These are phyloP conservation scores for Podarcis raffonei DNA, from an alignment of 2,113 vertebrate genomes.

Conservation along the genomic window DNA sequence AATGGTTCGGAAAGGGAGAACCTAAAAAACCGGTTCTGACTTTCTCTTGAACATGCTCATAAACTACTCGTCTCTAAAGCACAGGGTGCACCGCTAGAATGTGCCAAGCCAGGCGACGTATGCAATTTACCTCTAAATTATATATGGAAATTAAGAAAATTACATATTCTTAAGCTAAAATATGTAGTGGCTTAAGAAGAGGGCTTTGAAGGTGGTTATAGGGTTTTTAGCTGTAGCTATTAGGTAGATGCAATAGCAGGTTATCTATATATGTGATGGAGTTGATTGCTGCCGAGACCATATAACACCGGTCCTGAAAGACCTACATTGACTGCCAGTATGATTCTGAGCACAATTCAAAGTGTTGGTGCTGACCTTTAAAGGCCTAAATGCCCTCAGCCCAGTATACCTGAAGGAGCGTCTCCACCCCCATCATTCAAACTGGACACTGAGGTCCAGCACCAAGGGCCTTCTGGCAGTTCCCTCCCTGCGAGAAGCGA, in stretches of 20 bases:
- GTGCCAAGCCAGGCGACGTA: background rate
- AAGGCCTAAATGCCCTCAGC: too few relatives aligned
- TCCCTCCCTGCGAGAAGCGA: too few relatives aligned
- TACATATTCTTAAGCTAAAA: background rate
- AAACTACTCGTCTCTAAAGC: slow-evolving; percentile 49
- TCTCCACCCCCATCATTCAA: too few relatives aligned
- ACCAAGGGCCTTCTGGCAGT: too few relatives aligned
- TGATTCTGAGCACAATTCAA: too few relatives aligned
- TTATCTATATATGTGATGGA: background rate
- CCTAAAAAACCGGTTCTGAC: slow-evolving; percentile 58
- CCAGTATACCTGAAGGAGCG: too few relatives aligned
- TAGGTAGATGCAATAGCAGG: background rate
- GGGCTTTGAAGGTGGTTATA: background rate
- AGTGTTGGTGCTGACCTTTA: too few relatives aligned
- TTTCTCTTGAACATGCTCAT: slow-evolving; percentile 40
- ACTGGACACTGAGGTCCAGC: too few relatives aligned
- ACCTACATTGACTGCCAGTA: too few relatives aligned
- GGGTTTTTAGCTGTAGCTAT: background rate
- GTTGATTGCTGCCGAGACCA: background rate
- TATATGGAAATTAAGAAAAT: too few relatives aligned
- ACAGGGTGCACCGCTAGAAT: slow-evolving; percentile 41
- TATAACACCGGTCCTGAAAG: too few relatives aligned
- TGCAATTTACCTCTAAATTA: too few relatives aligned
- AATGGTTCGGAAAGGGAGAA: slow-evolving; percentile 56
- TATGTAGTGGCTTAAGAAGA: background rate